Evolutionary conservation across 2,888 invertebrate species (phyloP).

Genomic region (Drosophila infuscata): DNA sequence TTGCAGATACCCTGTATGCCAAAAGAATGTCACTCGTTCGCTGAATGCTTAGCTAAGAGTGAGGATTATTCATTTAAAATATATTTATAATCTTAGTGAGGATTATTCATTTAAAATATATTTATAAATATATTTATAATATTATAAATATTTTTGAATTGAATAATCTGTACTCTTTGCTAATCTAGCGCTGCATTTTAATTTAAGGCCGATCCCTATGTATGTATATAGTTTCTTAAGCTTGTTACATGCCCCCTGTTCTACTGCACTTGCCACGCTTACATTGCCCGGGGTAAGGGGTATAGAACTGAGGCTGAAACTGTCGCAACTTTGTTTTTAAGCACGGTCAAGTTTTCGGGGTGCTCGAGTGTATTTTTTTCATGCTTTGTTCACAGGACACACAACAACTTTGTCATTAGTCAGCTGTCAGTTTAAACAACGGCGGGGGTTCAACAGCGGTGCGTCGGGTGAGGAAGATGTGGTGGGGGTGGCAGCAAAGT

Average conservation of each 20-base stretch:
- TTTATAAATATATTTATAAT: background rate
- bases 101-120: background rate
- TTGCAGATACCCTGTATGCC: background rate
- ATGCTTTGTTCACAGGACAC: conserved; percentile 48
- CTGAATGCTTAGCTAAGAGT: background rate
- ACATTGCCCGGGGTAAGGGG: background rate
- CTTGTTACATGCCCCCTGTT: background rate
- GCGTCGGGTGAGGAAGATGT: background rate
- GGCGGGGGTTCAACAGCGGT: background rate
- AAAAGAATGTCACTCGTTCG: background rate
- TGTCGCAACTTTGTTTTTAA: conserved; percentile 70
- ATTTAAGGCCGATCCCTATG: background rate
- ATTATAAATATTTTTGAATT: too few relatives aligned
- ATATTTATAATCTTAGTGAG: background rate
- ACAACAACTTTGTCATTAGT: conserved; percentile 68
- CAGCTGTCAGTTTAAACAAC: conserved; percentile 24
- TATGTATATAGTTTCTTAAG: background rate
- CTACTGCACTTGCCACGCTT: background rate
- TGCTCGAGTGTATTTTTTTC: conserved; percentile 6
- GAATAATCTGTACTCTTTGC: too few relatives aligned
- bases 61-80: background rate
- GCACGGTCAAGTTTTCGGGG: conserved; percentile 66
- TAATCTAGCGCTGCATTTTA: background rate
- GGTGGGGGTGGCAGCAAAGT: conserved; percentile 14
- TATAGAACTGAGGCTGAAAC: conserved; percentile 22